A percentile compares a stretch with the other conserved stretches of the same genome.
Evolutionary conservation across 1,140 invertebrate genomes (phyloP).

Genomic region (Drosophila kikkawai): DNA sequence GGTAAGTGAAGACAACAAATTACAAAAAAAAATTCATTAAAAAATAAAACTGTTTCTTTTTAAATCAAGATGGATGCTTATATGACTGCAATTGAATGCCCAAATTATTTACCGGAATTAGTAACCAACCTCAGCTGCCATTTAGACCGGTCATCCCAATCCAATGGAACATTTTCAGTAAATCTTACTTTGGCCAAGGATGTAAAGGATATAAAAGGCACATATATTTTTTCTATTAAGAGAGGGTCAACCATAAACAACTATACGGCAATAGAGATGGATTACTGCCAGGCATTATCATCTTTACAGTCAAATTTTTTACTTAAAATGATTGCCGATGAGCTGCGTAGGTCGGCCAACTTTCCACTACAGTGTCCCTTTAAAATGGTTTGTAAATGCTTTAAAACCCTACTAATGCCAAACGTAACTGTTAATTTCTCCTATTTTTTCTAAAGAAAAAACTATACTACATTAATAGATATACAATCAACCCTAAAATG

Average conservation of each 20-base stretch:
- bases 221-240: constrained; percentile 19
- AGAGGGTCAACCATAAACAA: constrained; percentile 9
- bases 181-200: constrained; percentile 17
- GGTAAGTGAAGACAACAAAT: neutral
- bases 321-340: constrained; percentile 20
- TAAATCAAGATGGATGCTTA: constrained; percentile 15
- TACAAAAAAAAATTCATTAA: neutral
- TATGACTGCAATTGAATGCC: constrained; percentile 25
- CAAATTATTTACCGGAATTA: constrained; percentile 14
- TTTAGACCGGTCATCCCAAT: neutral
- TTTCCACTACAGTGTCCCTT: constrained; percentile 49
- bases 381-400: constrained; percentile 18
- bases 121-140: constrained; percentile 15
- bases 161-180: constrained; percentile 5
- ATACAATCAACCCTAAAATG: constrained; percentile 22
- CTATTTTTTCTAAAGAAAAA: constrained; percentile 25
- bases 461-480: constrained; percentile 19
- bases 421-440: neutral
- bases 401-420: neutral
- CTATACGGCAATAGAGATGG: constrained; percentile 23
- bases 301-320: constrained; percentile 11
- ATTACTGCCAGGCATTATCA: constrained; percentile 34
- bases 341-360: constrained; percentile 25
- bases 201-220: constrained; percentile 3
- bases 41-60: too few species aligned